These are phyloP conservation scores for Vipera latastei DNA, from an alignment of 2,797 vertebrate species.

Conservation along the genomic window DNA sequence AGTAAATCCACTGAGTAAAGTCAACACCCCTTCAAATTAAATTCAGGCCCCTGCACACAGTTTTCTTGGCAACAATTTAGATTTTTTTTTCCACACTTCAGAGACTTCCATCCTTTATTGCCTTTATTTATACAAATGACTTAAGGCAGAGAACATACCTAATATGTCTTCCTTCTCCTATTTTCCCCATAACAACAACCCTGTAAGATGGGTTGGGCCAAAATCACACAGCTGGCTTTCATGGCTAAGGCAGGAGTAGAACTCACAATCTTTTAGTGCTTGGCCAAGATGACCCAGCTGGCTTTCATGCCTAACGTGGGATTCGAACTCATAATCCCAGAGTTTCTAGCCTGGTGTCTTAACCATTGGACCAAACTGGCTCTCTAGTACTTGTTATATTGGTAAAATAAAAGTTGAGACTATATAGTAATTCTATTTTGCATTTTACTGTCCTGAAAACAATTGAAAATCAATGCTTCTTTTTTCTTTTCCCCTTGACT, in stretches of 20 bases:
- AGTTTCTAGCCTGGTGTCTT: background rate
- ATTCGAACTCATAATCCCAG: background rate
- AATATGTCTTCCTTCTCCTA: background rate
- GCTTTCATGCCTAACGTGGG: background rate
- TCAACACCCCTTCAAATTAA: background rate
- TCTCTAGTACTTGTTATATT: background rate
- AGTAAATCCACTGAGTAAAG: background rate
- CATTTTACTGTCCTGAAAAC: background rate
- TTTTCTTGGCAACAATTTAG: background rate
- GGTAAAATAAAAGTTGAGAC: background rate
- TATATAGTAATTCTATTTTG: background rate
- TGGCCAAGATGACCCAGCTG: background rate
- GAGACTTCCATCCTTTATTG: background rate
- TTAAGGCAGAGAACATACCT: too few species aligned
- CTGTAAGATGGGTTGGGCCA: background rate
- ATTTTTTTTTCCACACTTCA: background rate
- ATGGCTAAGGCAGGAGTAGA: background rate
- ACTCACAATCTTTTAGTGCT: background rate
- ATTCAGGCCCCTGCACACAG: background rate
- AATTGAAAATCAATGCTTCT: background rate
- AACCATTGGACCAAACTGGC: background rate
- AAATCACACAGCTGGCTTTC: background rate
- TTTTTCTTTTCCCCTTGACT: background rate
- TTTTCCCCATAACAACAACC: background rate
- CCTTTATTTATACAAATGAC: background rate